phyloP scores from a whole-genome alignment of 2,113 vertebrate genomes.

The Corythoichthys haematopterus region DNA sequence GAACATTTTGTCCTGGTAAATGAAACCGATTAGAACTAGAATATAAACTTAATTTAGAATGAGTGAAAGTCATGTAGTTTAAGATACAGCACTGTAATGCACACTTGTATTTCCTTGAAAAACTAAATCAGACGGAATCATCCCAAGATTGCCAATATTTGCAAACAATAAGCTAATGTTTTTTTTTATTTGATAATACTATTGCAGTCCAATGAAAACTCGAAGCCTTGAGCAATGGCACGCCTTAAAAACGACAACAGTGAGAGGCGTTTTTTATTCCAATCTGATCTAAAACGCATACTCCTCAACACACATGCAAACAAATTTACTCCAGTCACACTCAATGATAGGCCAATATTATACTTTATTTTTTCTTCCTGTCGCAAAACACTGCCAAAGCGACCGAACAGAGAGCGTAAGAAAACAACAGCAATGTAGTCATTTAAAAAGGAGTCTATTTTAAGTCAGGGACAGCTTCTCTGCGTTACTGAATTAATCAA shows the following conservation, averaged over 20 bases:
- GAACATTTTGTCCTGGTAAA: conserved; percentile 12
- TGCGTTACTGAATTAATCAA: conserved; percentile 92
- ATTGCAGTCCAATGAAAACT: background rate
- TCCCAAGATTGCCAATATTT: too few relatives aligned
- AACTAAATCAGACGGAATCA: too few relatives aligned
- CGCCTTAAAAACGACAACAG: background rate
- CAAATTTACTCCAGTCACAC: conserved; percentile 36
- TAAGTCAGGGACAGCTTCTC: conserved; percentile 77
- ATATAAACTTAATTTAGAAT: too few relatives aligned
- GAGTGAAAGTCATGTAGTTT: background rate
- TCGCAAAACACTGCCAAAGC: conserved; percentile 57
- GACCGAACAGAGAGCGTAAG: conserved; percentile 62
- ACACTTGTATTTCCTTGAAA: background rate
- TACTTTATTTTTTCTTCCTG: conserved; percentile 62
- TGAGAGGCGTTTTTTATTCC: conserved; percentile 37
- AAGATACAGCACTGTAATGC: background rate
- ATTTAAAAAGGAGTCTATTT: conserved; percentile 79
- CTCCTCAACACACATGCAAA: conserved; percentile 22
- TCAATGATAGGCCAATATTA: conserved; percentile 51
- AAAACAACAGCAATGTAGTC: conserved; percentile 74
- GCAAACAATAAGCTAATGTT: too few relatives aligned
- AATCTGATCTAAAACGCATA: conserved; percentile 29
- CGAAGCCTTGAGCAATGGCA: background rate
- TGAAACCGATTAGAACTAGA: conserved; percentile 6
- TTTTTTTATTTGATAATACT: too few relatives aligned